phyloP scores from a whole-genome alignment of 2,888 invertebrate species.

The Microplitis deprimator region DNA sequence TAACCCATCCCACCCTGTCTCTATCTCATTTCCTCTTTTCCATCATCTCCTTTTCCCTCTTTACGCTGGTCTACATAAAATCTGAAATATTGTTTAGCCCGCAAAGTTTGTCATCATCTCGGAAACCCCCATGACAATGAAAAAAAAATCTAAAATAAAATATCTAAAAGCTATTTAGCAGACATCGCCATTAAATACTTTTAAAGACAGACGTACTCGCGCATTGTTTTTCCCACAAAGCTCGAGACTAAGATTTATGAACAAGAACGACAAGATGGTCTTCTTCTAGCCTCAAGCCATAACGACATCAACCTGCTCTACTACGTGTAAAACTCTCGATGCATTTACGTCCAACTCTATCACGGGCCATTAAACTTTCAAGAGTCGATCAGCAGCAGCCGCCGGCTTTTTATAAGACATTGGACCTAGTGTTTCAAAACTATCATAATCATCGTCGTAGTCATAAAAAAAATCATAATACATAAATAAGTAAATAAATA shows the following conservation, averaged over 20 bases:
- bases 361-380: conserved; percentile 51
- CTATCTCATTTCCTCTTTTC: no score
- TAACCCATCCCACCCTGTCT: neutral
- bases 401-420: conserved; percentile 30
- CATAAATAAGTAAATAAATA: neutral
- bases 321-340: conserved; percentile 46
- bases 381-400: conserved; percentile 47
- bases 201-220: no score
- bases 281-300: conserved; percentile 35
- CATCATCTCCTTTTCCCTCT: no score
- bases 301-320: conserved; percentile 48
- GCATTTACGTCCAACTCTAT: conserved; percentile 46
- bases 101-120: no score
- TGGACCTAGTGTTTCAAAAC: conserved; percentile 24
- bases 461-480: conserved; percentile 5
- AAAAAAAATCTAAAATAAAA: conserved; percentile 14
- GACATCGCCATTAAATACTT: neutral
- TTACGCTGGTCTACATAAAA: no score
- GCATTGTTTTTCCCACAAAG: no score
- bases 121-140: neutral
- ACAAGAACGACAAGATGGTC: conserved; percentile 38
- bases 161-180: neutral
- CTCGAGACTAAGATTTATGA: conserved; percentile 37
- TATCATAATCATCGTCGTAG: neutral
- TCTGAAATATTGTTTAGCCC: no score